phyloP scores from a whole-genome alignment of 2,113 vertebrate genomes.

The Mystacornis crossleyi region DNA sequence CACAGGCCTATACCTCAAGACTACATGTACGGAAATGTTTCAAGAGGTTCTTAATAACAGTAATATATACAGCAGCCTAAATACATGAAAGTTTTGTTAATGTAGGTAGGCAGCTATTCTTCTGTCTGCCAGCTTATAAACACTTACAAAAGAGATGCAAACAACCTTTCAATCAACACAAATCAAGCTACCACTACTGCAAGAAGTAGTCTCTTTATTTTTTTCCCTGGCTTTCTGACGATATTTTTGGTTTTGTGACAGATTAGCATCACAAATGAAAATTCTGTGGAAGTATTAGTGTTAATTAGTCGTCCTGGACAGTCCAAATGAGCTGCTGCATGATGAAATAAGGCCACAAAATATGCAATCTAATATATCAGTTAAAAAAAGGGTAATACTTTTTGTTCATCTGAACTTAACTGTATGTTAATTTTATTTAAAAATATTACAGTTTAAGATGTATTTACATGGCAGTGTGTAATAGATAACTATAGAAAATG shows the following conservation, averaged over 20 bases:
- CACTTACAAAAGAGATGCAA: constrained; percentile 23
- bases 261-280: constrained; percentile 14
- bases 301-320: constrained; percentile 46
- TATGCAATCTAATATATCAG: not conserved
- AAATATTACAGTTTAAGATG: not conserved
- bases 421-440: not conserved
- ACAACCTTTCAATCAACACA: constrained; percentile 34
- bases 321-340: not conserved
- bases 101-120: not conserved
- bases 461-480: not conserved
- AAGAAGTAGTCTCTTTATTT: not conserved
- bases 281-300: constrained; percentile 20
- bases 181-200: not conserved
- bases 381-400: not conserved
- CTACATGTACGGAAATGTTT: not conserved
- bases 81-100: constrained; percentile 31
- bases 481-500: not conserved
- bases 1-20: not conserved
- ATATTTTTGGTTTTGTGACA: not conserved
- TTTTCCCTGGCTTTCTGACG: not conserved
- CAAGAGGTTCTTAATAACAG: constrained; percentile 5
- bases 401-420: not conserved
- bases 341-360: constrained; percentile 9
- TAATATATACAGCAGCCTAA: not conserved
- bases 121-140: constrained; percentile 20